phyloP scores from a whole-genome alignment of 2,113 vertebrate species.

The Garra rufa region DNA sequence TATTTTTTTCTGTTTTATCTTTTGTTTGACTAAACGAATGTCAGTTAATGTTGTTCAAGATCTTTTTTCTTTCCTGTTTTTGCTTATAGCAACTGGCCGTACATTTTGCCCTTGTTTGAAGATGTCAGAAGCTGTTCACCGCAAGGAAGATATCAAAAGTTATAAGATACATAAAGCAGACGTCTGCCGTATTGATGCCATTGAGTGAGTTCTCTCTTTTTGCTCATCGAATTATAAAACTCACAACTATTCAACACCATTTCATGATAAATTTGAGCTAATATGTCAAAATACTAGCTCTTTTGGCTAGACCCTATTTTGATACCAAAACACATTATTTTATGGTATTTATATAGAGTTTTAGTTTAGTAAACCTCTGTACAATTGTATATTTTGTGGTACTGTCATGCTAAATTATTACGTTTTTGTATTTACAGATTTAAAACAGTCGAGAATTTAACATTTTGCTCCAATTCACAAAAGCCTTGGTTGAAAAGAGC shows the following conservation, averaged over 20 bases:
- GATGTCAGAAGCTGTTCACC: background rate
- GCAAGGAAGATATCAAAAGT: background rate
- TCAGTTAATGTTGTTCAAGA: background rate
- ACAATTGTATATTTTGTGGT: background rate
- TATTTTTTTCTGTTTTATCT: background rate
- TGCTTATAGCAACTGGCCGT: background rate
- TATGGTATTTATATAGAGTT: background rate
- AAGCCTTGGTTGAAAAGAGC: slow-evolving; percentile 36
- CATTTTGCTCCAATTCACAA: slow-evolving; percentile 29
- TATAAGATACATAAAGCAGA: slow-evolving; percentile 12
- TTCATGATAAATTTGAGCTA: background rate
- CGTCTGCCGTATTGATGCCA: slow-evolving; percentile 11
- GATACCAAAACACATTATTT: background rate
- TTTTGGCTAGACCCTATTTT: background rate
- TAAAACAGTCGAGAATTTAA: background rate
- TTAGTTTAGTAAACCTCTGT: background rate
- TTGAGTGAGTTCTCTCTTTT: slow-evolving; percentile 41
- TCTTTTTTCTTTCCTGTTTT: background rate
- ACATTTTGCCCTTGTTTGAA: slow-evolving; percentile 10
- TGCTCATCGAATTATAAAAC: background rate
- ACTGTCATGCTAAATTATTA: background rate
- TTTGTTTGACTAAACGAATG: background rate
- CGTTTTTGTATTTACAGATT: slow-evolving; percentile 40
- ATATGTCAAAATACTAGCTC: background rate
- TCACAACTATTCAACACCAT: background rate